These are phyloP conservation scores for Oncorhynchus mykiss DNA, from an alignment of 2,113 vertebrate genomes.

Conservation along the genomic window DNA sequence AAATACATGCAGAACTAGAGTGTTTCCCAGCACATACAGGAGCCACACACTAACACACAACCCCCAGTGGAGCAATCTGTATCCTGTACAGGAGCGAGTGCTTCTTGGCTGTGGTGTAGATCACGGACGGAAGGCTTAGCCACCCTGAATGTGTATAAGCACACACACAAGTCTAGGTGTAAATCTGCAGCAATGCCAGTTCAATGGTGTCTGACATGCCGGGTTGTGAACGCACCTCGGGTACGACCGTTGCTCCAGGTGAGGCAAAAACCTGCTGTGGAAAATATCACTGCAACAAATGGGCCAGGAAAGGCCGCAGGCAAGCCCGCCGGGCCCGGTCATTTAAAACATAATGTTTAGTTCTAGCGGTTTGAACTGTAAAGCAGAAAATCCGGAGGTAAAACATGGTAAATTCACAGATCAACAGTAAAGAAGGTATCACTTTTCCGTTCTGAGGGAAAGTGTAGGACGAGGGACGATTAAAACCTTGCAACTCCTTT, in stretches of 20 bases:
- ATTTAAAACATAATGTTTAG: neutral
- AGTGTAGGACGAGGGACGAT: slow-evolving; percentile 28
- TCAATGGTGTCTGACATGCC: slow-evolving; percentile 42
- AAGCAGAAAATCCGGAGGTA: slow-evolving; percentile 40
- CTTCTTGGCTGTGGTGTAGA: no score
- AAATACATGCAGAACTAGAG: no score
- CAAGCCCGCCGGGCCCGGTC: neutral
- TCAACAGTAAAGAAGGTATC: slow-evolving; percentile 30
- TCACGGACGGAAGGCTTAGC: neutral
- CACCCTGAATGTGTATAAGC: neutral
- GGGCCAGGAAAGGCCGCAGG: slow-evolving; percentile 33
- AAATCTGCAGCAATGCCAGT: slow-evolving; percentile 14
- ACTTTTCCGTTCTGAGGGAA: slow-evolving; percentile 49
- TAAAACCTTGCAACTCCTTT: slow-evolving; percentile 24
- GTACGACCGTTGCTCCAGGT: slow-evolving; percentile 21
- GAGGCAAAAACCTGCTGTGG: slow-evolving; percentile 27
- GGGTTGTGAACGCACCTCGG: slow-evolving; percentile 37
- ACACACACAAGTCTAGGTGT: neutral
- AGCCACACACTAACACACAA: neutral
- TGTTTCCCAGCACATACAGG: no score
- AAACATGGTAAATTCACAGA: slow-evolving; percentile 56
- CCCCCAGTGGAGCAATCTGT: neutral
- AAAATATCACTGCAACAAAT: slow-evolving; percentile 45
- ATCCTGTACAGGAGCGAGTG: neutral
- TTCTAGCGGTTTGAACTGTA: neutral